Evolutionary conservation across 2,113 vertebrate genomes (phyloP).

Genomic region (Larimichthys polyactis): DNA sequence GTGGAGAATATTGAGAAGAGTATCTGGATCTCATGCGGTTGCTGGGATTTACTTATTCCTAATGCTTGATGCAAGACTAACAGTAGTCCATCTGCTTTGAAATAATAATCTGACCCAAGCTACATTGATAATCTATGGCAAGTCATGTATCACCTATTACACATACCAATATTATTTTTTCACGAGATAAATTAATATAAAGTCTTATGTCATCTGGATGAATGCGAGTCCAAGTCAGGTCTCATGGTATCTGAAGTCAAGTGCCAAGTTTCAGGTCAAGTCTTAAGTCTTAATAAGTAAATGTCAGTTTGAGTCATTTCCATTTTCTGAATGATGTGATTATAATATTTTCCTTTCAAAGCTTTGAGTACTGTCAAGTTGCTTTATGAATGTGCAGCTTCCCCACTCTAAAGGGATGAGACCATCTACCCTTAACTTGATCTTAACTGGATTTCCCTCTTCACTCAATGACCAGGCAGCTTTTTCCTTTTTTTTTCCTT

Average conservation of each 20-base stretch:
- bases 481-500: too few species aligned
- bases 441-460: too few species aligned
- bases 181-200: not conserved
- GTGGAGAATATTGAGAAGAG: conserved; percentile 9
- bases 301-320: not conserved
- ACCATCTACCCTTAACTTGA: too few species aligned
- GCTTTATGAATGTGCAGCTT: too few species aligned
- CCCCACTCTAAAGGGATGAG: too few species aligned
- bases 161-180: not conserved
- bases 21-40: not conserved
- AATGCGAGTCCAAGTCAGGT: not conserved
- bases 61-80: not conserved
- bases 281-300: not conserved
- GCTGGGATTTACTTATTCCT: not conserved
- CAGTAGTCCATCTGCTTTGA: not conserved
- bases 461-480: too few species aligned
- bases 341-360: not conserved
- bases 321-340: not conserved
- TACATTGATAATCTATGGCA: not conserved
- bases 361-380: not conserved
- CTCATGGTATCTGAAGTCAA: not conserved
- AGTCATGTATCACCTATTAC: not conserved
- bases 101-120: not conserved
- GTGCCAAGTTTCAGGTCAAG: not conserved
- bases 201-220: too few species aligned